phyloP scores from a whole-genome alignment of 2,888 invertebrate species.

The Drosophila imparisetae region DNA sequence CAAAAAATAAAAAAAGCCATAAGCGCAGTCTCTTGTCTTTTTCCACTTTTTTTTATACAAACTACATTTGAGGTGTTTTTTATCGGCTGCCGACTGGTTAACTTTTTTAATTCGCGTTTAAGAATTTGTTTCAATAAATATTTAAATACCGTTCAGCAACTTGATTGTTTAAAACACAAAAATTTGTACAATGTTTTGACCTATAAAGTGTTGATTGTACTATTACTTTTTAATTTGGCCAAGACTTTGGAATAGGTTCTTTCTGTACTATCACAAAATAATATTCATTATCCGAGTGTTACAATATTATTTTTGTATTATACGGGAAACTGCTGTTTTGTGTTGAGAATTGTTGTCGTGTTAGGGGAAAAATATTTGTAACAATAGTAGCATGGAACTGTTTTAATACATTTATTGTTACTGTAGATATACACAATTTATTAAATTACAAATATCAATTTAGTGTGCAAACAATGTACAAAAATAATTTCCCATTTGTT shows the following conservation, averaged over 20 bases:
- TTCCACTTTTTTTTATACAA: not conserved
- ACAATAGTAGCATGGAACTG: not conserved
- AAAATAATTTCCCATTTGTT: constrained; percentile 17
- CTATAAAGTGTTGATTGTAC: not conserved
- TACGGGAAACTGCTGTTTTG: constrained; percentile 1
- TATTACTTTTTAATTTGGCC: not conserved
- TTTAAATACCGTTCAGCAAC: not conserved
- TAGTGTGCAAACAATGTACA: constrained; percentile 12
- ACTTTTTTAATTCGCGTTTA: not conserved
- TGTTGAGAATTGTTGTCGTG: constrained; percentile 12
- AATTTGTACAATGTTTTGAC: too few relatives aligned
- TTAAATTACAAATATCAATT: constrained; percentile 11
- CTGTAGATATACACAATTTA: constrained; percentile 14
- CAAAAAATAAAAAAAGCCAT: constrained; percentile 16
- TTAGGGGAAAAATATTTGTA: not conserved
- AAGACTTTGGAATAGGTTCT: not conserved
- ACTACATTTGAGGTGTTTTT: not conserved
- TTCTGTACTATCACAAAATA: not conserved
- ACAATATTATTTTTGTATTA: not conserved
- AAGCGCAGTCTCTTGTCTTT: not conserved
- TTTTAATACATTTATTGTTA: constrained; percentile 7
- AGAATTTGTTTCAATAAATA: not conserved
- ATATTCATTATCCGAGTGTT: not conserved
- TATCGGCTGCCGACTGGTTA: not conserved
- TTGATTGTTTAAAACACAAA: not conserved